Percentiles rank a stretch among this genome's conserved stretches.
phyloP scores from a whole-genome alignment of 2,888 invertebrate genomes.

The Clepsis dumicolana region DNA sequence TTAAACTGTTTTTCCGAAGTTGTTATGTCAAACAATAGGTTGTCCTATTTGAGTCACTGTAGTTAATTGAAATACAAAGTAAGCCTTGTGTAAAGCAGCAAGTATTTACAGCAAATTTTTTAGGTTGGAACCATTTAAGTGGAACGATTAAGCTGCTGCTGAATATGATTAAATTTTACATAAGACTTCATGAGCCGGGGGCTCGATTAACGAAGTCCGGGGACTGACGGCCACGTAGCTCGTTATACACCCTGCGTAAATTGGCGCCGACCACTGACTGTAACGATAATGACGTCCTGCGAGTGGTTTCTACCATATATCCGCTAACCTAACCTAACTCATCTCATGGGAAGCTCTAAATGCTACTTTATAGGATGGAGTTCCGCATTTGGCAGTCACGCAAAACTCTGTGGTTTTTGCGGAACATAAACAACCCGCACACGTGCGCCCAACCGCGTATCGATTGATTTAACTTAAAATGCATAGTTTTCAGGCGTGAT shows the following conservation, averaged over 20 bases:
- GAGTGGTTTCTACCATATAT: constrained; percentile 71
- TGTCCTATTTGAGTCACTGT: constrained; percentile 5
- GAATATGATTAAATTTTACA: constrained; percentile 56
- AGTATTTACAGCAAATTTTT: constrained; percentile 9
- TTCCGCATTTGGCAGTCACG: constrained; percentile 78
- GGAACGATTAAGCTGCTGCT: constrained; percentile 27
- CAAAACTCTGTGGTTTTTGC: constrained; percentile 81
- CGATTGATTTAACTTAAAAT: constrained; percentile 83
- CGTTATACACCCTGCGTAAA: constrained; percentile 74
- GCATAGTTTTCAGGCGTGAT: constrained; percentile 77
- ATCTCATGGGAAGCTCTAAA: constrained; percentile 79
- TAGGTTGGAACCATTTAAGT: constrained; percentile 34
- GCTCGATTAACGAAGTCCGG: constrained; percentile 73
- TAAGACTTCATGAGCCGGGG: constrained; percentile 65
- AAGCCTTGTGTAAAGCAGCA: constrained; percentile 3
- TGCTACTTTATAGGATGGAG: constrained; percentile 69
- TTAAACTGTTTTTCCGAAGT: constrained; percentile 37
- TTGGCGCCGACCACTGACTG: constrained; percentile 75
- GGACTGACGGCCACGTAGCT: constrained; percentile 68
- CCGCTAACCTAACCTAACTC: constrained; percentile 74
- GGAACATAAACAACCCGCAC: constrained; percentile 82
- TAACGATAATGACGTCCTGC: constrained; percentile 78
- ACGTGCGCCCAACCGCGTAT: constrained; percentile 76
- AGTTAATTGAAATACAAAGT: not conserved
- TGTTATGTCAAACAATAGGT: constrained; percentile 19